phyloP scores from a whole-genome alignment of 2,888 invertebrate genomes.

The Pyrocoelia pectoralis region DNA sequence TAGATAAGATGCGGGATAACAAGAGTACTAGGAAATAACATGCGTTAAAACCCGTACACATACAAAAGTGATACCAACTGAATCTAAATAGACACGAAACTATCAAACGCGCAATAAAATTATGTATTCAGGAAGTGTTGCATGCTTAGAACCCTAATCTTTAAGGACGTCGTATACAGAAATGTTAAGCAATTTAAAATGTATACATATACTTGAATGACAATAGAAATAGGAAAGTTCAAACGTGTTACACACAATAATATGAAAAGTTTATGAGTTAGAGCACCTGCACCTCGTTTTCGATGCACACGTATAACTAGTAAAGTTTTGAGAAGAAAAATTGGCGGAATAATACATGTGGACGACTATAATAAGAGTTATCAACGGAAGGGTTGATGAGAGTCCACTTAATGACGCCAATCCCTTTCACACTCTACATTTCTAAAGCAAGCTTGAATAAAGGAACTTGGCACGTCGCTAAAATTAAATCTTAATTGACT shows the following conservation, averaged over 20 bases:
- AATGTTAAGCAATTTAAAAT: conserved; percentile 8
- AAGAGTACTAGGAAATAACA: conserved; percentile 2
- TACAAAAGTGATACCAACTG: conserved; percentile 1
- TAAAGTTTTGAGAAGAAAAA: too few species aligned
- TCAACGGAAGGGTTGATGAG: too few species aligned
- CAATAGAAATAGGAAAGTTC: neutral
- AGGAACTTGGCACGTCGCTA: too few species aligned
- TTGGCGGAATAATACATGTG: too few species aligned
- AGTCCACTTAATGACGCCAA: too few species aligned
- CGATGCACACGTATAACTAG: too few species aligned
- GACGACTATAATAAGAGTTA: too few species aligned
- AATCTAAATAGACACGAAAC: conserved; percentile 12
- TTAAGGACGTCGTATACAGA: conserved; percentile 2
- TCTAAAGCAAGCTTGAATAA: too few species aligned
- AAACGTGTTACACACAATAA: neutral
- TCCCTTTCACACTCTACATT: too few species aligned
- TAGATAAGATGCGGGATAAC: neutral
- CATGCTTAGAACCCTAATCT: conserved; percentile 5
- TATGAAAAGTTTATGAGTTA: too few species aligned
- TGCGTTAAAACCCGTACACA: conserved; percentile 2
- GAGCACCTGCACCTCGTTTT: too few species aligned
- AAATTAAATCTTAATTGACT: too few species aligned
- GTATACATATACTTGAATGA: neutral
- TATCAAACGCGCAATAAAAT: conserved; percentile 9
- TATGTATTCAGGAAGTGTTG: conserved; percentile 14